phyloP scores from a whole-genome alignment of 2,888 invertebrate genomes.

The Zonitis immaculata region DNA sequence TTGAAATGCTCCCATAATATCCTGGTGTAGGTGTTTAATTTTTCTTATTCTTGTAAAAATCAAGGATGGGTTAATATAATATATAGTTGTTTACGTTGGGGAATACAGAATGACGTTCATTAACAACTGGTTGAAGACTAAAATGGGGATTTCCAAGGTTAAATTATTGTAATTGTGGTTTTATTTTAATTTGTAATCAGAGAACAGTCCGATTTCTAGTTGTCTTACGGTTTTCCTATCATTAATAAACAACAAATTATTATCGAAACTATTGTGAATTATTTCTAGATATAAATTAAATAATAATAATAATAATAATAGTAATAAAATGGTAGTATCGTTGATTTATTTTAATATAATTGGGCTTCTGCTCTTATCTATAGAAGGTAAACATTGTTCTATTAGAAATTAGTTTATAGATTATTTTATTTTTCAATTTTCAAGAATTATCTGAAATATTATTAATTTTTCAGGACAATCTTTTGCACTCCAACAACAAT shows the following conservation, averaged over 20 bases:
- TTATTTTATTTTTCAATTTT: no score
- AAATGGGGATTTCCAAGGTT: conserved; percentile 31
- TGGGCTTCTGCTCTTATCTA: neutral
- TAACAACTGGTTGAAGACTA: conserved; percentile 13
- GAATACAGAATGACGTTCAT: conserved; percentile 23
- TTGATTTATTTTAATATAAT: neutral
- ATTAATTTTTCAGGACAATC: conserved; percentile 5
- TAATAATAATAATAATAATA: no score
- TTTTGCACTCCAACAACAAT: conserved; percentile 3
- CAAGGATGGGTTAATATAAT: conserved; percentile 1
- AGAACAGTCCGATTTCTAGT: neutral
- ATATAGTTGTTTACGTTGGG: conserved; percentile 3
- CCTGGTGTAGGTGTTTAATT: neutral
- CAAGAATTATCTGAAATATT: neutral
- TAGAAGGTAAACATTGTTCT: neutral
- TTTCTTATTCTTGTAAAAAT: neutral
- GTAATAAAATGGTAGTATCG: no score
- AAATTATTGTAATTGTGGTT: conserved; percentile 19
- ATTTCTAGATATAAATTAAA: no score
- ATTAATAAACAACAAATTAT: neutral
- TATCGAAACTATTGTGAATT: no score
- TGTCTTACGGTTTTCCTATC: neutral
- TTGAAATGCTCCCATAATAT: no score
- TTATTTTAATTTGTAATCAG: conserved; percentile 9
- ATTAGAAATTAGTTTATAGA: neutral